phyloP scores from a whole-genome alignment of 1,140 invertebrate species.

The Pteromalus puparum region DNA sequence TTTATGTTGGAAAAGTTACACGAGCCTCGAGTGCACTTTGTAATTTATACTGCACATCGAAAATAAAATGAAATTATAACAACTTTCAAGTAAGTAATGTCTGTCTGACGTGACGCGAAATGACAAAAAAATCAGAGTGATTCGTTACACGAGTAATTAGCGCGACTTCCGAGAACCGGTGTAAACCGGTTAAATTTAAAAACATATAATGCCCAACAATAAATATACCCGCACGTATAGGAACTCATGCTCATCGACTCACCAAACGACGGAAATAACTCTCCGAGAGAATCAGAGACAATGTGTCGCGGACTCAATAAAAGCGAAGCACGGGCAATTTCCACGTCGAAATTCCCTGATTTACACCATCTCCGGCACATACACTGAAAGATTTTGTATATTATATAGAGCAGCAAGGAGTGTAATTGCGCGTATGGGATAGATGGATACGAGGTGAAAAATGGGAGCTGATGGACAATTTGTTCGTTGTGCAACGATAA shows the following conservation, averaged over 20 bases:
- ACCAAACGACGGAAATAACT: not conserved
- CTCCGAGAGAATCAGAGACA: too few species aligned
- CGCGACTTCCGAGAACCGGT: too few species aligned
- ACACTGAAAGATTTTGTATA: not conserved
- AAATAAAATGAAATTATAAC: too few species aligned
- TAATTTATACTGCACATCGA: not conserved
- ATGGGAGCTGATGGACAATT: too few species aligned
- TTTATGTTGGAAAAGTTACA: not conserved
- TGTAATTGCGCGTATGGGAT: not conserved
- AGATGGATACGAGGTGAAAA: too few species aligned
- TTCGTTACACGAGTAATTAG: too few species aligned
- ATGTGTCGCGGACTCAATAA: not conserved
- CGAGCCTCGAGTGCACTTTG: too few species aligned
- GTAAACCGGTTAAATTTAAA: too few species aligned
- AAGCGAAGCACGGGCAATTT: not conserved
- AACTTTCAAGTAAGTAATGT: not conserved
- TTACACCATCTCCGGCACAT: not conserved
- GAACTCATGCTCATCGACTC: not conserved
- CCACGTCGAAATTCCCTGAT: not conserved
- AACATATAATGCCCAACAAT: too few species aligned
- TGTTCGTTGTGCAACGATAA: not conserved
- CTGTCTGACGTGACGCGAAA: too few species aligned
- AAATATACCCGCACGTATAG: not conserved
- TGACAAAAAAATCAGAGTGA: too few species aligned
- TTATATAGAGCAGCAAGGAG: not conserved